Evolutionary conservation across 2,797 vertebrate genomes (phyloP), one percentile per base, ranked within the genome.

Genomic region (Rachycentron canadum): DNA sequence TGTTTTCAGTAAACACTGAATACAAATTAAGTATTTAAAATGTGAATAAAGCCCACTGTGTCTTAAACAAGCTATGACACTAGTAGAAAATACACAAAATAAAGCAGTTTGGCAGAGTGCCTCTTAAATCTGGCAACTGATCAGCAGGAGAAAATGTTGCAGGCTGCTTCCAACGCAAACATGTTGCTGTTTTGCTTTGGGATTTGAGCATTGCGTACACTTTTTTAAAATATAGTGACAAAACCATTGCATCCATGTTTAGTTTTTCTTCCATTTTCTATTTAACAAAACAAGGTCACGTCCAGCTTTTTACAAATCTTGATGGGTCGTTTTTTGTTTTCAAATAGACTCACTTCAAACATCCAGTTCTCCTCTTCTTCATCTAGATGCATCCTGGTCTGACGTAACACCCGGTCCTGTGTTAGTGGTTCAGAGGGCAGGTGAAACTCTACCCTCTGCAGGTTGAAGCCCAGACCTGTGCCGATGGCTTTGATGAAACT

Each of bases 401-500:
- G 94, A 52, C 89, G 90, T 89, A 95, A 96, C 2, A 95, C 92
- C 26, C 78, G 90, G 13, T 91, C 96, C 83, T 93, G 88, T 73
- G 95, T 89, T 88, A 97, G 91, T 3, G 93, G 88, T 77, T 95
- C 90, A 5, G 97, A 90, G 0, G 95, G 92, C 52, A 97, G 94
- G 86, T 95, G 95, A 91, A 99, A 99, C 93, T 99, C 98, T 87
- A 94, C 95, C 84, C 98, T 94, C 82, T 98, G 97, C 69, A 99
- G 95, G 80, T 97, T 95, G 86, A 99, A 99, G 73, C 96, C 96
- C 69, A 99, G 93, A 72, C 98, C 98, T 10, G 97, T 94, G 78
- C 98, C 98, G 36, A 98, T 88, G 60, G 97, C 98, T 90, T 99
- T 99, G 91, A 99, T 96, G 87, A 97, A 99, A 93, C 98, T 99